A percentile compares a stretch with the other conserved stretches of the same genome.
Conservation (phyloP, 2,113 vertebrate species). For the Pelmatolapia mariae region DNA sequence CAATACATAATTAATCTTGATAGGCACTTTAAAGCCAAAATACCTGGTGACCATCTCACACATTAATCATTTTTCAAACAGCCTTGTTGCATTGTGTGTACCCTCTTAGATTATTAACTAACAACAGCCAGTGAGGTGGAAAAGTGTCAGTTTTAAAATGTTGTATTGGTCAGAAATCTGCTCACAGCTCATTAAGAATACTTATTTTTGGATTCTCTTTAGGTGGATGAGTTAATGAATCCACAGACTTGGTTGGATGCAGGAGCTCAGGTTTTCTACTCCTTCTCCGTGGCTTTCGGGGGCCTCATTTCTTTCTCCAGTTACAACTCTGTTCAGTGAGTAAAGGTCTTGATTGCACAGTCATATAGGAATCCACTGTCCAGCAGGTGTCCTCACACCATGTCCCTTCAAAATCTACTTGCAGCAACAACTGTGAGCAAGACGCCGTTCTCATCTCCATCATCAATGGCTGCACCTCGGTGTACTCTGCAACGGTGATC, state of each 20-base stretch:
- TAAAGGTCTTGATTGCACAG: neutral
- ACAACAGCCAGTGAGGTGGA: neutral
- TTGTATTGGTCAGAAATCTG: neutral
- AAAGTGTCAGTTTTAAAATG: neutral
- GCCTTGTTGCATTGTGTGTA: neutral
- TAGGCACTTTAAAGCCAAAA: neutral
- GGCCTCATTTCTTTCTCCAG: slow-evolving; percentile 98
- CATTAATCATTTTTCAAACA: neutral
- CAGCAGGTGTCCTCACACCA: neutral
- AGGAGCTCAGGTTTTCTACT: slow-evolving; percentile 93
- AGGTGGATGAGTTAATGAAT: slow-evolving; percentile 86
- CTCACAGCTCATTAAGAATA: neutral
- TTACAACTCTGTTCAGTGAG: slow-evolving; percentile 96
- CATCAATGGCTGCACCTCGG: slow-evolving; percentile 90
- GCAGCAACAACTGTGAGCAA: slow-evolving; percentile 92
- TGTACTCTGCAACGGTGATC: slow-evolving; percentile 89
- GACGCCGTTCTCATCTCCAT: slow-evolving; percentile 87
- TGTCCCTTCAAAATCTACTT: neutral
- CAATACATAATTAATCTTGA: neutral
- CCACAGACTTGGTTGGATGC: slow-evolving; percentile 91
- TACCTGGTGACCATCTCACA: neutral
- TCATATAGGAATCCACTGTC: neutral
- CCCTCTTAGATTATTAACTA: neutral
- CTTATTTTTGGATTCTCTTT: neutral
- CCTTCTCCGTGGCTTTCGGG: slow-evolving; percentile 93